These are phyloP conservation scores for Drosophila fuyamai DNA, from an alignment of 1,140 invertebrate species.

Conservation along the genomic window DNA sequence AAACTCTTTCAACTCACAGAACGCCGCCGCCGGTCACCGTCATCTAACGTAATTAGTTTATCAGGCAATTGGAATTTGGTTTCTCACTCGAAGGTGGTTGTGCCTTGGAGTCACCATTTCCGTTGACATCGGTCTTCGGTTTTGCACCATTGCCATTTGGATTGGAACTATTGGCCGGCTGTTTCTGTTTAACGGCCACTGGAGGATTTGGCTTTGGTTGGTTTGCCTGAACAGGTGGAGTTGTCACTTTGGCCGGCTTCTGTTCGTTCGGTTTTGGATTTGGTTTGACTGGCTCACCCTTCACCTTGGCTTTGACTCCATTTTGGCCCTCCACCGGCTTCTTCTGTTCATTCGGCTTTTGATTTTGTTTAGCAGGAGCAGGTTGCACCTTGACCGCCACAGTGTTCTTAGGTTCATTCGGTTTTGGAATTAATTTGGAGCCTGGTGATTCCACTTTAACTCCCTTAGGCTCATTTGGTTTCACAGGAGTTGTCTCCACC, in stretches of 20 bases:
- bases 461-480: neutral
- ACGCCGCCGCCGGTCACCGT: no score
- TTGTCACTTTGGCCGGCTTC: neutral
- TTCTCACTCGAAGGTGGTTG: neutral
- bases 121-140: neutral
- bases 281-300: conserved; percentile 10
- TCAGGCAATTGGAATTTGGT: neutral
- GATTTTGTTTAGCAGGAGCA: neutral
- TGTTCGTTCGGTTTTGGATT: conserved; percentile 17
- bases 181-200: neutral
- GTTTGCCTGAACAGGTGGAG: neutral
- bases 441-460: neutral
- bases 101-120: neutral
- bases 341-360: neutral
- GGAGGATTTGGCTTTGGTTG: neutral
- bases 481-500: neutral
- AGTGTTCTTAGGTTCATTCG: neutral
- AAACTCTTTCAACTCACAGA: conserved; percentile 61
- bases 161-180: neutral
- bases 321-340: neutral
- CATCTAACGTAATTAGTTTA: neutral
- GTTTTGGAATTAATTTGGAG: neutral
- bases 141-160: conserved; percentile 1
- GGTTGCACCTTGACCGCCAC: neutral
- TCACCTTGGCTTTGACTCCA: neutral